Conservation (phyloP, 2,797 vertebrate species). For the Anisognathus igniventris region DNA sequence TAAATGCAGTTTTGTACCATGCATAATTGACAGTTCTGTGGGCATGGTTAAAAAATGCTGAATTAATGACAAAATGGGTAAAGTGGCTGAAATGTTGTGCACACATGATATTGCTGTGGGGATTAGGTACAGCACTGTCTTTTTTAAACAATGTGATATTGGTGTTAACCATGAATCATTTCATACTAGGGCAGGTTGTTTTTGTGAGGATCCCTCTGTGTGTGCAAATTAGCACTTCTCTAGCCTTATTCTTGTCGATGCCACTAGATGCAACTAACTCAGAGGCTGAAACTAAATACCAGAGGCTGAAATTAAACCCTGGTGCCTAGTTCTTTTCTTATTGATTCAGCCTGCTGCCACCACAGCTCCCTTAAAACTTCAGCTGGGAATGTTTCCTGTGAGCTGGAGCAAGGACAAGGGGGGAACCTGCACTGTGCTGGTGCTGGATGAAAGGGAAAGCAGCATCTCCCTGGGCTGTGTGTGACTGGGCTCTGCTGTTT, state of each 20-base stretch:
- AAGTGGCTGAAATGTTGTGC: not conserved
- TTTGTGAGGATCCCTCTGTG: not conserved
- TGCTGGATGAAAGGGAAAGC: not conserved
- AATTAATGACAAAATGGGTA: not conserved
- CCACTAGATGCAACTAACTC: not conserved
- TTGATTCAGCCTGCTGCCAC: not conserved
- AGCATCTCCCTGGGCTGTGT: not conserved
- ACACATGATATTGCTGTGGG: fast-evolving
- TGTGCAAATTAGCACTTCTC: not conserved
- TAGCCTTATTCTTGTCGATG: not conserved
- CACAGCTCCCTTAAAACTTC: not conserved
- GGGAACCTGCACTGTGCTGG: not conserved
- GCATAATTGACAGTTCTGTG: not conserved
- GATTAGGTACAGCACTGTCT: not conserved
- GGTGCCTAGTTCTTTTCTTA: not conserved
- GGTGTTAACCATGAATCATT: not conserved
- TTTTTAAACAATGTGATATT: not conserved
- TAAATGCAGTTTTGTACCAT: not conserved
- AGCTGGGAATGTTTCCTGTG: fast-evolving
- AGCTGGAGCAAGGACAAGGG: not conserved
- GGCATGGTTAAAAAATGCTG: not conserved
- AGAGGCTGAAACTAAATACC: conserved; percentile 32
- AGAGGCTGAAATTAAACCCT: conserved; percentile 52
- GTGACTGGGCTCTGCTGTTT: not conserved
- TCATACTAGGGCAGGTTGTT: not conserved